Evolutionary conservation across 1,140 invertebrate species (phyloP).

Genomic region (Anastrepha ludens): DNA sequence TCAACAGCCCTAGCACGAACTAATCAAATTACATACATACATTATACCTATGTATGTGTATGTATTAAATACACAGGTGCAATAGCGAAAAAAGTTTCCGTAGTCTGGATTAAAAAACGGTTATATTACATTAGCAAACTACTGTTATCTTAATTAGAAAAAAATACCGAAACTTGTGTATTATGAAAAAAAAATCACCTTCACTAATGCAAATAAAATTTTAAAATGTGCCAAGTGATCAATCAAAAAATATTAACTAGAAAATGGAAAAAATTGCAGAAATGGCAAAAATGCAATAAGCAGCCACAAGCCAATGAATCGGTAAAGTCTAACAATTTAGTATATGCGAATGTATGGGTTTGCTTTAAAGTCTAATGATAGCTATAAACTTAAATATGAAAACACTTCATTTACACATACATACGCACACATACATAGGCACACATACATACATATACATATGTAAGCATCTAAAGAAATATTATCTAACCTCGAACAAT

Average conservation of each 20-base stretch:
- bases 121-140: neutral
- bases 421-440: no score
- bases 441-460: no score
- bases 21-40: no score
- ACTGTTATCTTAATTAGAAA: constrained; percentile 20
- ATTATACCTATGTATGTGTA: no score
- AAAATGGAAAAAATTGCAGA: neutral
- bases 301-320: no score
- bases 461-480: neutral
- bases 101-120: constrained; percentile 1
- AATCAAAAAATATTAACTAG: neutral
- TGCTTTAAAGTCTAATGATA: neutral
- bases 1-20: no score
- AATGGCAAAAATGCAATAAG: neutral
- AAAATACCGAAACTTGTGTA: neutral
- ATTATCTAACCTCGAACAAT: constrained; percentile 17
- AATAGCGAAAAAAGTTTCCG: neutral
- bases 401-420: no score
- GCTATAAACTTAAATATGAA: neutral
- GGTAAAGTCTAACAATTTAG: no score
- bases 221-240: neutral
- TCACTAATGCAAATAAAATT: neutral
- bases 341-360: neutral
- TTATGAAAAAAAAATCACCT: neutral
- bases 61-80: no score